These are phyloP conservation scores for Rhorus exstirpatorius DNA, from an alignment of 2,888 invertebrate genomes.

Conservation along the genomic window DNA sequence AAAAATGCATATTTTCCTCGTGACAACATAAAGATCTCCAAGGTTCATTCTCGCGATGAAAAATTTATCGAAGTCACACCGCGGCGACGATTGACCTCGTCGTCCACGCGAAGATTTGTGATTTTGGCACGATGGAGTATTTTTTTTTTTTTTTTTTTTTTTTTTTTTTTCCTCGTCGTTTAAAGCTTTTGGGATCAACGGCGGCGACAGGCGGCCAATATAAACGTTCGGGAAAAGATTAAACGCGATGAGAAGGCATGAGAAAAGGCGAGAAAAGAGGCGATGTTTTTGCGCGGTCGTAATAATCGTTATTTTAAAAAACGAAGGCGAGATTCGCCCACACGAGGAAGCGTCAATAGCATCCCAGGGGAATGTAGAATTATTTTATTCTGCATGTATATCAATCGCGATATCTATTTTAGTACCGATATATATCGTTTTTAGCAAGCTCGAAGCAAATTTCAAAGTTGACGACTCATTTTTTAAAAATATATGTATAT, in stretches of 20 bases:
- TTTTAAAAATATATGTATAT: slow-evolving; percentile 1
- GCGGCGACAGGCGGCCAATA: slow-evolving; percentile 31
- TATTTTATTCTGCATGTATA: slow-evolving; percentile 41
- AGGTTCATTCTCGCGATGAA: slow-evolving; percentile 6
- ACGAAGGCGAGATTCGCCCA: slow-evolving; percentile 36
- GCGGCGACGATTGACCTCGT: slow-evolving; percentile 34
- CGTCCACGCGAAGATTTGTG: neutral
- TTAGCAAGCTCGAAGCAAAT: slow-evolving; percentile 9
- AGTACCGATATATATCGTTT: slow-evolving; percentile 8
- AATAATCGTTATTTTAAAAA: slow-evolving; percentile 79
- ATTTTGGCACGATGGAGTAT: slow-evolving; percentile 18
- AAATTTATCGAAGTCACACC: slow-evolving; percentile 22
- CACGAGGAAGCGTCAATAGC: slow-evolving; percentile 59
- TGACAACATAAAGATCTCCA: neutral
- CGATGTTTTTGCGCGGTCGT: slow-evolving; percentile 30
- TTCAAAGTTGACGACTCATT: neutral
- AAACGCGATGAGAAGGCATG: neutral
- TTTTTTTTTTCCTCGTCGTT: too few relatives aligned
- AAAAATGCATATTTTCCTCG: neutral
- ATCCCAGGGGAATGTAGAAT: slow-evolving; percentile 37
- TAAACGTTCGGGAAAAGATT: slow-evolving; percentile 13
- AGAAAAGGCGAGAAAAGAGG: slow-evolving; percentile 28
- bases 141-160: slow-evolving; percentile 14
- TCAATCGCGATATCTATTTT: slow-evolving; percentile 41
- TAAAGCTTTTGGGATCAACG: slow-evolving; percentile 1